Evolutionary conservation across 1,140 invertebrate species (phyloP), one percentile per base, ranked within the genome.

Genomic region (Akabosia matsudoensis): DNA sequence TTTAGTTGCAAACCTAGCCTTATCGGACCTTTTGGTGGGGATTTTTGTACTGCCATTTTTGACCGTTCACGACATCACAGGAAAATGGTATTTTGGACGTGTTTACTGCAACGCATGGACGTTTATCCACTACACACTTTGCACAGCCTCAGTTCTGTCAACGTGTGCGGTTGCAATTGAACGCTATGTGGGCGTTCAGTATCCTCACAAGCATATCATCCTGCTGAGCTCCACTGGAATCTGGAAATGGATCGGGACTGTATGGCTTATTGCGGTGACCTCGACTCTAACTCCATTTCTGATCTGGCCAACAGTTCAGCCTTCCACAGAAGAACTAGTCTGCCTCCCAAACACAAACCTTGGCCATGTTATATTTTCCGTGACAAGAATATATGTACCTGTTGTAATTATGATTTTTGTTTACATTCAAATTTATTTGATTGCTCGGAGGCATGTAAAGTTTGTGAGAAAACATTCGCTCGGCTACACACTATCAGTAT

Each of bases 21-120:
- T 86, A 4, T 84, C 86, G 0, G 86, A 87, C 79, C 84, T 87
- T 24, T 73, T 87, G 31, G 84, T 85, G 3, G 86, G 85, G 1
- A 61, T 85, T 13, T 73, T 86, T 0, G 82, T 85, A 28, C 84
- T 86, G 79, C 86, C 87, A 13, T 84, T 86, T 74, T 79, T 87
- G 31, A 81, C 83, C 10, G 86, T 86, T 1, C 76, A 87, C 1
- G n/a, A 51, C 10, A 79, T 86, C 2, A 73, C 81, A 4, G 52
- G 71, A 13, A 70, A 37, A 28, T 79, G 74, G 74, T 74, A 76
- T 31, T 79, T 73, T 73, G 78, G 78, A 22, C 24, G 18, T 4
- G n/a, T 34, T 2, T 70, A 52, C 22, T 79, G 78, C 26, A 64
- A 26, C 0, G 26, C 67, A 2, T 79, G 45, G 51, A 34, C 52